These are phyloP conservation scores for Elysia chlorotica DNA, from an alignment of 1,140 invertebrate genomes.

Conservation along the genomic window DNA sequence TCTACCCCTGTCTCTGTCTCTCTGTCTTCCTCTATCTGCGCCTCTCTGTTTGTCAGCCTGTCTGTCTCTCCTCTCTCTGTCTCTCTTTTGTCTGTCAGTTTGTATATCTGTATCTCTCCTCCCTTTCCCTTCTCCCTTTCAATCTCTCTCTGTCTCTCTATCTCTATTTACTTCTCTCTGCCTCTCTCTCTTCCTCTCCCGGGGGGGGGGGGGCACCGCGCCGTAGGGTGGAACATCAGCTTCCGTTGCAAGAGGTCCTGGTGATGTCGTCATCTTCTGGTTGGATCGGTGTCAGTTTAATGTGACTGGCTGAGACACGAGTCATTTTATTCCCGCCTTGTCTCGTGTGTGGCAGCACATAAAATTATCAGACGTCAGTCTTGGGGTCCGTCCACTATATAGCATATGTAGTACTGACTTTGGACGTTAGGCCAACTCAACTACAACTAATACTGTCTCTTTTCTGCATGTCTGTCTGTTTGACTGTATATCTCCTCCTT, in stretches of 20 bases:
- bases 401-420: neutral
- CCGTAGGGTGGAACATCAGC: neutral
- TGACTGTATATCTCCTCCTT: neutral
- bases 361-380: neutral
- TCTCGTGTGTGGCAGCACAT: neutral
- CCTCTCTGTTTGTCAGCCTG: no score
- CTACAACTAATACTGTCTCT: neutral
- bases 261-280: neutral
- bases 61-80: no score
- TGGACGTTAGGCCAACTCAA: neutral
- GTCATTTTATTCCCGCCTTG: neutral
- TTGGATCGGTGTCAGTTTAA: neutral
- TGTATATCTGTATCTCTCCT: conserved; percentile 1
- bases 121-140: neutral
- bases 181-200: neutral
- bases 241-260: neutral
- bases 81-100: no score
- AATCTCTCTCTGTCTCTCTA: no score
- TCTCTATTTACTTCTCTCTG: no score
- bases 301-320: neutral
- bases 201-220: neutral
- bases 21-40: no score
- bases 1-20: no score
- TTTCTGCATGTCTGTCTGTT: neutral
- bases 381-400: neutral